Percentiles rank a stretch among this genome's conserved stretches.
Evolutionary conservation across 2,113 vertebrate species (phyloP).

Genomic region (Pedionomus torquatus): DNA sequence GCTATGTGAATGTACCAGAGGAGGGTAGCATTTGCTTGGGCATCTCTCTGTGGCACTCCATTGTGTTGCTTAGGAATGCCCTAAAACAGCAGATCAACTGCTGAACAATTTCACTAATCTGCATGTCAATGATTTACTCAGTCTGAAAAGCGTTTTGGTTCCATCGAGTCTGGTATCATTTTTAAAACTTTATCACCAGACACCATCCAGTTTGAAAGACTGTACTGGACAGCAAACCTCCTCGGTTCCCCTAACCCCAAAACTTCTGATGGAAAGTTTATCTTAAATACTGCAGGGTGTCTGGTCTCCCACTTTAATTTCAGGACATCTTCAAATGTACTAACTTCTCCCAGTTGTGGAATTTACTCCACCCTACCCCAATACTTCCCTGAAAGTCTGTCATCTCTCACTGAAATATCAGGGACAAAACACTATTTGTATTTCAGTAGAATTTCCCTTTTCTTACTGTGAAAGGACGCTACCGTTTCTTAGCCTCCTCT

Average conservation of each 20-base stretch:
- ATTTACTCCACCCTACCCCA: no score
- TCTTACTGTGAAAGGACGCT: not conserved
- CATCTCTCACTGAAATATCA: not conserved
- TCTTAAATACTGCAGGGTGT: not conserved
- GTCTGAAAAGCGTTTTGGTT: not conserved
- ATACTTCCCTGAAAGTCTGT: not conserved
- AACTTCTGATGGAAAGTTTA: not conserved
- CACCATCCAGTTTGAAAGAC: not conserved
- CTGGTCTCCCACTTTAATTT: not conserved
- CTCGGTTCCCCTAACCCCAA: not conserved
- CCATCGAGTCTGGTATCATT: not conserved
- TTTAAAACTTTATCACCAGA: not conserved
- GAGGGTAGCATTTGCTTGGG: conserved; percentile 67
- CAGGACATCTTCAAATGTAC: not conserved
- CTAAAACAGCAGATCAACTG: not conserved
- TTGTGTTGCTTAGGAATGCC: conserved; percentile 1
- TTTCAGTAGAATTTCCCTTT: not conserved
- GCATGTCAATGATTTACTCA: not conserved
- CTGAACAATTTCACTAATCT: not conserved
- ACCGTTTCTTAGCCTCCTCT: not conserved
- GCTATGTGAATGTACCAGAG: conserved; percentile 51
- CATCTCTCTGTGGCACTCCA: conserved; percentile 22
- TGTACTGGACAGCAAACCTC: not conserved
- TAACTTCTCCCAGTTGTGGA: not conserved
- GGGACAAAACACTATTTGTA: not conserved